Conservation (phyloP, 2,888 invertebrate species). For the Nineta flava region DNA sequence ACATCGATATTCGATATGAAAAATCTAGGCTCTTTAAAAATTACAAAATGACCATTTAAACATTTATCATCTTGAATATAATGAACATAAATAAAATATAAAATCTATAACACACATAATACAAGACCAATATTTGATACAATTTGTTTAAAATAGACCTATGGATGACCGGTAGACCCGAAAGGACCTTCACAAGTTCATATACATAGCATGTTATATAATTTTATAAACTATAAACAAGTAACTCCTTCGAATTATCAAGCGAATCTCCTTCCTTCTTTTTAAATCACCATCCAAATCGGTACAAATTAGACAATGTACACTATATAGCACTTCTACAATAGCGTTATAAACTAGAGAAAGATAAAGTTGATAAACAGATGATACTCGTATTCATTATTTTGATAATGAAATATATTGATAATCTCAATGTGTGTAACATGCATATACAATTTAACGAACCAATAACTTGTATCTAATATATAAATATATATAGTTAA, state of each 20-base stretch:
- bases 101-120: no score
- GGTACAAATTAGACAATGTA: not conserved
- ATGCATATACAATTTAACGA: no score
- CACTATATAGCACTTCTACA: not conserved
- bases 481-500: no score
- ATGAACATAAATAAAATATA: no score
- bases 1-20: no score
- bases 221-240: no score
- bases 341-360: not conserved
- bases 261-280: slow-evolving; percentile 5
- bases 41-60: no score
- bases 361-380: not conserved
- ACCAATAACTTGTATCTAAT: no score
- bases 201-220: not conserved
- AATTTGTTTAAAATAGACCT: not conserved
- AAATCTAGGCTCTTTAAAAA: no score
- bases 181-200: slow-evolving; percentile 2
- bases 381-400: not conserved
- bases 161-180: slow-evolving; percentile 3
- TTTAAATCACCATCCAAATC: not conserved
- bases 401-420: not conserved
- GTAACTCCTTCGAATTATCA: not conserved
- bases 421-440: not conserved
- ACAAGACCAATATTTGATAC: no score
- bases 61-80: no score